Evolutionary conservation across 2,113 vertebrate species (phyloP).

Genomic region (Trichomycterus rosablanca): DNA sequence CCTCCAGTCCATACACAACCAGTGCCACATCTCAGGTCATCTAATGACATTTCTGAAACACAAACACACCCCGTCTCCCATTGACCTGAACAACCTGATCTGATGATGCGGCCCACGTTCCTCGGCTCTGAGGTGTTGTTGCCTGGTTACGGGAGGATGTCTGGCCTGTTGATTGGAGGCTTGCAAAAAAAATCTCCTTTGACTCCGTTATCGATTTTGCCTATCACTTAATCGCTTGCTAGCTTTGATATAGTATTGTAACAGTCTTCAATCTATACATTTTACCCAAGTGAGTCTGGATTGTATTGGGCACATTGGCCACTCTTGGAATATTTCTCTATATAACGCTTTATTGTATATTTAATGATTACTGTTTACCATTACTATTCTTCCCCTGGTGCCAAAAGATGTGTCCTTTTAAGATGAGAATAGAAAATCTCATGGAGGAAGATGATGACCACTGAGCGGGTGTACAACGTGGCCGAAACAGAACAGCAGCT

Average conservation of each 20-base stretch:
- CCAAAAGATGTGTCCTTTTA: too few species aligned
- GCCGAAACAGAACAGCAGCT: too few species aligned
- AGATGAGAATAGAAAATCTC: too few species aligned
- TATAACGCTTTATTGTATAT: too few species aligned
- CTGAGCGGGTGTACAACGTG: too few species aligned
- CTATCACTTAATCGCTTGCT: constrained; percentile 36
- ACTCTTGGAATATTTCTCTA: background rate
- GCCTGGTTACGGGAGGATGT: constrained; percentile 40
- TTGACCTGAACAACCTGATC: constrained; percentile 15
- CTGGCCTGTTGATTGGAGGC: constrained; percentile 34
- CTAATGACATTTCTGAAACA: constrained; percentile 37
- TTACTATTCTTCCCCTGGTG: too few species aligned
- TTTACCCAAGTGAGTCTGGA: constrained; percentile 7
- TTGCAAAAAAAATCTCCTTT: constrained; percentile 34
- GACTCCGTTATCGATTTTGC: constrained; percentile 43
- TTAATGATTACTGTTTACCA: too few species aligned
- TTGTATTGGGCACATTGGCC: constrained; percentile 13
- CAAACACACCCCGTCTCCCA: constrained; percentile 32
- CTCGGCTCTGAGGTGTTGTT: constrained; percentile 35
- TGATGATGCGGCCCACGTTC: constrained; percentile 21
- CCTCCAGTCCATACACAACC: constrained; percentile 3
- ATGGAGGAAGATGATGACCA: too few species aligned
- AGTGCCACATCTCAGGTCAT: constrained; percentile 28
- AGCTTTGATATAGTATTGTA: constrained; percentile 40
- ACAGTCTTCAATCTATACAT: constrained; percentile 28